Evolutionary conservation across 2,797 vertebrate species (phyloP).

Genomic region (Etheostoma perlongum): DNA sequence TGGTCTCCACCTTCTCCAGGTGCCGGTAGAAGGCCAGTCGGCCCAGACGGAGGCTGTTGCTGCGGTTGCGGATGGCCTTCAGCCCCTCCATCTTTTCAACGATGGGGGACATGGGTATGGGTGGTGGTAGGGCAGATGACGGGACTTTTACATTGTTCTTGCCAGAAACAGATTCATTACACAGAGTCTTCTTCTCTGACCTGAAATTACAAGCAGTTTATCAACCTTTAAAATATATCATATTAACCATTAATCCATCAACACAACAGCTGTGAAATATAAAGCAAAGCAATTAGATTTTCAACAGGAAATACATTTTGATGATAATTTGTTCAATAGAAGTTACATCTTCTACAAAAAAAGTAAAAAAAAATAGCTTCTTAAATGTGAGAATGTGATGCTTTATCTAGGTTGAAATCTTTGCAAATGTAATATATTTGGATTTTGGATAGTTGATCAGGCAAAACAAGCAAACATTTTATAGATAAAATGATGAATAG

Average conservation of each 20-base stretch:
- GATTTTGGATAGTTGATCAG: neutral
- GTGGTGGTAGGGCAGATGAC: conserved; percentile 62
- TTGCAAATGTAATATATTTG: neutral
- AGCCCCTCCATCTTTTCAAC: conserved; percentile 86
- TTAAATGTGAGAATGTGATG: neutral
- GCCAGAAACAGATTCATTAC: conserved; percentile 65
- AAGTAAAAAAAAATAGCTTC: neutral
- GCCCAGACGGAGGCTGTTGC: conserved; percentile 81
- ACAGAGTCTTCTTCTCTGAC: conserved; percentile 62
- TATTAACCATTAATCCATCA: neutral
- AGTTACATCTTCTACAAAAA: neutral
- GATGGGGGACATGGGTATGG: conserved; percentile 84
- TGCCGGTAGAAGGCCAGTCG: conserved; percentile 87
- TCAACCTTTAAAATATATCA: neutral
- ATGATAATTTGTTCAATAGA: neutral
- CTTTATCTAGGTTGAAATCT: neutral
- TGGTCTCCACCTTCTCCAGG: conserved; percentile 88
- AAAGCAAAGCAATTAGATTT: neutral
- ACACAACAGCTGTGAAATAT: neutral
- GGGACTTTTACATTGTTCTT: conserved; percentile 71
- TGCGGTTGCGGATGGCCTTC: conserved; percentile 84
- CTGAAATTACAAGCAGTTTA: conserved; percentile 54
- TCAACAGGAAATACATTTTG: neutral
- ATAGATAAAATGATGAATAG: neutral
- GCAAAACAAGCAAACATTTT: neutral